phyloP scores from a whole-genome alignment of 1,140 invertebrate species.

The Conopomorpha cramerella region DNA sequence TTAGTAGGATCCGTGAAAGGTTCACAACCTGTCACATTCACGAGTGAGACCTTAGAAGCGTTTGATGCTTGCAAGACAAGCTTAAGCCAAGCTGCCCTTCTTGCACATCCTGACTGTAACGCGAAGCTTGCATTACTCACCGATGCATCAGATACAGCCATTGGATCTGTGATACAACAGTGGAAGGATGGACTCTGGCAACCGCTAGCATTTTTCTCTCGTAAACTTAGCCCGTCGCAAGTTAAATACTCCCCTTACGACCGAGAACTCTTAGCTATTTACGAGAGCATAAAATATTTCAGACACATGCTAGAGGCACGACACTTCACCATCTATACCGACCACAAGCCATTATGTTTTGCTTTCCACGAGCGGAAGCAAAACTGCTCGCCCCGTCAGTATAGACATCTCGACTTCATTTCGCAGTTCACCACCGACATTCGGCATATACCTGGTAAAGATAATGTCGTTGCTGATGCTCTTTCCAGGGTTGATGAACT shows the following conservation, averaged over 20 bases:
- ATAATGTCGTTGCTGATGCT: slow-evolving; percentile 1
- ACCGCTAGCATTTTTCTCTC: slow-evolving; percentile 5
- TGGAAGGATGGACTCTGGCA: no score
- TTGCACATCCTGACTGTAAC: no score
- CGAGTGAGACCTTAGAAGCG: not conserved
- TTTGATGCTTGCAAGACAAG: no score
- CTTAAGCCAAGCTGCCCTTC: no score
- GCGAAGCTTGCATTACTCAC: no score
- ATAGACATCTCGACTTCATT: not conserved
- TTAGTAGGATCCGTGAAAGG: not conserved
- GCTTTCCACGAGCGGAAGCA: no score
- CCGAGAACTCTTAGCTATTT: no score
- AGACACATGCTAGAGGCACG: slow-evolving; percentile 17
- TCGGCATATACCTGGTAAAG: slow-evolving; percentile 9
- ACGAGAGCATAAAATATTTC: no score
- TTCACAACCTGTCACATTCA: not conserved
- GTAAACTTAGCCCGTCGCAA: slow-evolving; percentile 17
- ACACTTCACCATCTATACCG: no score
- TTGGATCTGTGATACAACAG: slow-evolving; percentile 1
- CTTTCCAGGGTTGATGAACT: not conserved
- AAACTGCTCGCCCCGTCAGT: not conserved
- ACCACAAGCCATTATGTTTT: no score
- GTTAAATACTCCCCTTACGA: slow-evolving; percentile 46
- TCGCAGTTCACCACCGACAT: slow-evolving; percentile 32
- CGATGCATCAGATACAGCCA: not conserved